phyloP scores from a whole-genome alignment of 2,797 vertebrate genomes.

The Florisuga fusca region DNA sequence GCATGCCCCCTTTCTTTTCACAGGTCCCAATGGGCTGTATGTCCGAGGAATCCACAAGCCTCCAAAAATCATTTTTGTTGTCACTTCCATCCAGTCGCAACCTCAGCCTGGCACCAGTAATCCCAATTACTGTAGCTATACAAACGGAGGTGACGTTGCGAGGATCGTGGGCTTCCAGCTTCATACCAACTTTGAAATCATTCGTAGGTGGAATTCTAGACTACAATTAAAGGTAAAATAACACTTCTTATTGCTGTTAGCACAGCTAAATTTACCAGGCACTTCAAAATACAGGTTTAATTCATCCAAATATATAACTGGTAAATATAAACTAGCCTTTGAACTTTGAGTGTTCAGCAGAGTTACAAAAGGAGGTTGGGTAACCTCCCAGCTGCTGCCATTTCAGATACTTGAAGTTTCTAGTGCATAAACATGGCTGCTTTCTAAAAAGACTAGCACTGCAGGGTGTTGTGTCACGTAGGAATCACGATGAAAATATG shows the following conservation, averaged over 20 bases:
- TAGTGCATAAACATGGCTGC: not conserved
- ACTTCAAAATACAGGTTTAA: not conserved
- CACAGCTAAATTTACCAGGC: not conserved
- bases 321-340: not conserved
- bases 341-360: not conserved
- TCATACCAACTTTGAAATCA: slow-evolving; percentile 97
- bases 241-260: slow-evolving; percentile 16
- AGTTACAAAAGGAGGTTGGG: not conserved
- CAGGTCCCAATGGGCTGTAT: slow-evolving; percentile 95
- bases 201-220: slow-evolving; percentile 90
- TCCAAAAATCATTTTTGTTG: slow-evolving; percentile 98
- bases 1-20: slow-evolving; percentile 96
- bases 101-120: slow-evolving; percentile 90
- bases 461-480: not conserved
- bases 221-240: slow-evolving; percentile 75
- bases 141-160: slow-evolving; percentile 93
- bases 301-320: not conserved
- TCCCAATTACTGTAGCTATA: slow-evolving; percentile 93
- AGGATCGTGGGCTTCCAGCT: slow-evolving; percentile 93
- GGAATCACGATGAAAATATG: not conserved
- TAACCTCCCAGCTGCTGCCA: not conserved
- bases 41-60: slow-evolving; percentile 94
- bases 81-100: slow-evolving; percentile 94
- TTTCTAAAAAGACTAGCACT: not conserved
- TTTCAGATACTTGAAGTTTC: not conserved